Conservation (phyloP, 2,888 invertebrate species). For the Drosophila niveifrons region DNA sequence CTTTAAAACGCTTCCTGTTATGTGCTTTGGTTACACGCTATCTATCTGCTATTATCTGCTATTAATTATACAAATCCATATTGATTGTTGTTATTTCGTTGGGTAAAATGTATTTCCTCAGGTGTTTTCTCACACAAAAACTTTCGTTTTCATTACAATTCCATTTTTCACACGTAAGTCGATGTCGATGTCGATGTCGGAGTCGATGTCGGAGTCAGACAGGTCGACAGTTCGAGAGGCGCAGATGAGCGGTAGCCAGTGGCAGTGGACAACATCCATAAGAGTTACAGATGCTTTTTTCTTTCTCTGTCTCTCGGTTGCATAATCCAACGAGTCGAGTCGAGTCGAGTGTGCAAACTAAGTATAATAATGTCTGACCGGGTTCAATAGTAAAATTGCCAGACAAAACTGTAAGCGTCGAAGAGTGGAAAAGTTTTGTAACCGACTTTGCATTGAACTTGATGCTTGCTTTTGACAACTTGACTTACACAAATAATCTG, state of each 20-base stretch:
- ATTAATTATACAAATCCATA: slow-evolving; percentile 24
- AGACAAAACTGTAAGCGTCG: slow-evolving; percentile 4
- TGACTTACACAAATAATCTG: background rate
- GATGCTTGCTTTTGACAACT: slow-evolving; percentile 6
- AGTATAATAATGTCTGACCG: slow-evolving; percentile 24
- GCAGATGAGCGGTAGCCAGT: slow-evolving; percentile 28
- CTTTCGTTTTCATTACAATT: slow-evolving; percentile 69
- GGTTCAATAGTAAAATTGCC: slow-evolving; percentile 37
- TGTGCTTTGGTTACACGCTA: slow-evolving; percentile 4
- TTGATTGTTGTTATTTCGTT: slow-evolving; percentile 24
- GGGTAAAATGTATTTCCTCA: slow-evolving; percentile 40
- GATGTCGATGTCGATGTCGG: slow-evolving; percentile 14
- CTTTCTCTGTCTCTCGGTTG: slow-evolving; percentile 31
- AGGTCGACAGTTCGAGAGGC: slow-evolving; percentile 15
- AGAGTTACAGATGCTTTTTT: slow-evolving; percentile 14
- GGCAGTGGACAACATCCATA: slow-evolving; percentile 46
- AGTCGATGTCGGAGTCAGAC: slow-evolving; percentile 22
- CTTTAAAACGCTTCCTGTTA: slow-evolving; percentile 40
- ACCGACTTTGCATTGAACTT: slow-evolving; percentile 52
- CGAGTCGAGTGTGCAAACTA: slow-evolving; percentile 45
- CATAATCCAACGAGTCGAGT: slow-evolving; percentile 42
- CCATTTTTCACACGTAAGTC: slow-evolving; percentile 59
- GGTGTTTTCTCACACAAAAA: slow-evolving; percentile 40
- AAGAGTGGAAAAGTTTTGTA: slow-evolving; percentile 54
- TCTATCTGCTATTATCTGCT: slow-evolving; percentile 4